Conservation (phyloP, 2,797 vertebrate genomes). For the Moxostoma hubbsi region DNA sequence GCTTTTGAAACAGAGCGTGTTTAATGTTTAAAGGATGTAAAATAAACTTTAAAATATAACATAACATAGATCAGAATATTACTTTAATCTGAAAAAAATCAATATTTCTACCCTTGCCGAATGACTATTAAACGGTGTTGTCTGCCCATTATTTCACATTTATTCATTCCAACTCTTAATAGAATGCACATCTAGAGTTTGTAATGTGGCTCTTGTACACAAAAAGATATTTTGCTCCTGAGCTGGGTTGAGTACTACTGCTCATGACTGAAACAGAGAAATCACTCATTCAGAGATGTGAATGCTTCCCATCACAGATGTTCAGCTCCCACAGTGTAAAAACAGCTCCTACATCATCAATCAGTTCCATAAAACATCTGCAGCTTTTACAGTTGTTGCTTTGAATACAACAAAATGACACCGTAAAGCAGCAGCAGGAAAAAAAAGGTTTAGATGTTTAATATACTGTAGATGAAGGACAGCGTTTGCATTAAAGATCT, state of each 20-base stretch:
- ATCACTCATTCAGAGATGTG: constrained; percentile 11
- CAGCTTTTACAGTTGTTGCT: constrained; percentile 13
- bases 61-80: too few species aligned
- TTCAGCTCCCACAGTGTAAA: constrained; percentile 3
- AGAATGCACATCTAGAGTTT: neutral
- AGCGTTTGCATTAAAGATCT: neutral
- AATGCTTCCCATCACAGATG: constrained; percentile 22
- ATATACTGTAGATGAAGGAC: neutral
- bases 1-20: too few species aligned
- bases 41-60: too few species aligned
- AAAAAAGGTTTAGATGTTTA: neutral
- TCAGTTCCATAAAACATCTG: constrained; percentile 28
- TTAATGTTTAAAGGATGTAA: too few species aligned
- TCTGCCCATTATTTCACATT: neutral
- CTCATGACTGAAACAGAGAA: constrained; percentile 16
- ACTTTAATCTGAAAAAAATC: too few species aligned
- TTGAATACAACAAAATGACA: neutral
- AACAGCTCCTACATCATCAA: constrained; percentile 9
- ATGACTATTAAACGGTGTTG: neutral
- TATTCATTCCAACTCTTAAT: neutral
- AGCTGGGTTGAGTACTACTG: neutral
- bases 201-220: neutral
- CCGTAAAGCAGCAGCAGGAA: neutral
- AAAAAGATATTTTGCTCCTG: neutral
- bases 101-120: neutral